phyloP scores from a whole-genome alignment of 2,797 vertebrate species.

The Spatula clypeata region DNA sequence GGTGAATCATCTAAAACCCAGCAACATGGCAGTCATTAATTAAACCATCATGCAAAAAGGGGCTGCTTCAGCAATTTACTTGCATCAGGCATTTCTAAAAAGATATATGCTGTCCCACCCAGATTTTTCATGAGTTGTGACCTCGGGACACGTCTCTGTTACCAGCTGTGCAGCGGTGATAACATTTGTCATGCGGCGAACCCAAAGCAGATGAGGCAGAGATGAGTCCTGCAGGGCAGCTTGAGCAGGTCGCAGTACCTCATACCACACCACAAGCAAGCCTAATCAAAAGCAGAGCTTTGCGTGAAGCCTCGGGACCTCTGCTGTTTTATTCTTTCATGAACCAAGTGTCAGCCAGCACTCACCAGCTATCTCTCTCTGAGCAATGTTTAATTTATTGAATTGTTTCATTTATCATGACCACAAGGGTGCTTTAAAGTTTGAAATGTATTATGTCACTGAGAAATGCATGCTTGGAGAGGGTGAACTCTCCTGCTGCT shows the following conservation, averaged over 20 bases:
- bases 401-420: conserved; percentile 40
- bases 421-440: conserved; percentile 10
- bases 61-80: conserved; percentile 18
- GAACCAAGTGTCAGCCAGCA: background rate
- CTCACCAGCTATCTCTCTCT: background rate
- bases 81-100: conserved; percentile 47
- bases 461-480: background rate
- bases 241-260: background rate
- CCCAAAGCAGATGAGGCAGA: background rate
- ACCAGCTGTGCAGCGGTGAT: conserved; percentile 30
- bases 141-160: conserved; percentile 11
- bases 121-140: background rate
- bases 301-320: background rate
- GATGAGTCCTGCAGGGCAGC: conserved; percentile 1
- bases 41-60: conserved; percentile 8
- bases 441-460: background rate
- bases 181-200: background rate
- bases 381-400: conserved; percentile 16
- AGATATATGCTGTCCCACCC: conserved; percentile 40
- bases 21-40: background rate
- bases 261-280: background rate
- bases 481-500: background rate
- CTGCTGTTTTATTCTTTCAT: background rate
- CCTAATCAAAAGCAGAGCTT: background rate
- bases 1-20: background rate